Base-by-base conservation (phyloP, 2,888 invertebrate genomes). In the Torymus auratus region DNA sequence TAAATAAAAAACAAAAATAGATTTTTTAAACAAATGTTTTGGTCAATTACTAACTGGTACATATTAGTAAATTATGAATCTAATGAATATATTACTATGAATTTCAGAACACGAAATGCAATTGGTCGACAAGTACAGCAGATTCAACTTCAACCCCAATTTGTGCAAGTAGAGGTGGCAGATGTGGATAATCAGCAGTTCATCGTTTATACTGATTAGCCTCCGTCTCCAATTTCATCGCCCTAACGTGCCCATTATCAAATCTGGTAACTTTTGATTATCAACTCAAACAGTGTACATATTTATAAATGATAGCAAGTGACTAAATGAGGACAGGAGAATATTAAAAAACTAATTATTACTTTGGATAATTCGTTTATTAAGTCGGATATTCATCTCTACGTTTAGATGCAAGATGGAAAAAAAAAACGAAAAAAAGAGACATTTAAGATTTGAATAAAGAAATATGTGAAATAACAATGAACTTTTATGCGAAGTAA, bases 181-280 rank as follows among this genome's bases (percentile, higher is more conserved):
- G 94, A 94, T 89, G 93, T 94, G 84, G 96, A 96, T 75, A 95
- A 95, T 90, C 95, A 95, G 84, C 96, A 96, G 86, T 95, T 96
- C 87, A 96, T 97, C 88, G 96, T 97, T 88, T 97, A 96, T 92
- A 95, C 97, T 81, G 96, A 97, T 91, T 95, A 92, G 89, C 90
- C 89, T 87, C 88, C 88, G 84, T 88, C 87, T 88, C 86, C 84
- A 55, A 70, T 65, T 67, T 5, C 69, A 79, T 81, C 70, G 79
- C 76, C 82, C 77, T 84, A 84, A 84, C 80, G 82, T 84, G 84
- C 71, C 86, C 85, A 85, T 86, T 87, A 88, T 88, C 86, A 87
- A 89, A 86, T 88, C 88, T 90, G 88, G 86, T 89, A 90, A 88
- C 84, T 88, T 87, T 88, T 89, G 88, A 90, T 89, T 88, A 89